A percentile compares a stretch with the other conserved stretches of the same genome.
These are phyloP conservation scores for Spodoptera exigua DNA, from an alignment of 2,888 invertebrate genomes.

Conservation along the genomic window DNA sequence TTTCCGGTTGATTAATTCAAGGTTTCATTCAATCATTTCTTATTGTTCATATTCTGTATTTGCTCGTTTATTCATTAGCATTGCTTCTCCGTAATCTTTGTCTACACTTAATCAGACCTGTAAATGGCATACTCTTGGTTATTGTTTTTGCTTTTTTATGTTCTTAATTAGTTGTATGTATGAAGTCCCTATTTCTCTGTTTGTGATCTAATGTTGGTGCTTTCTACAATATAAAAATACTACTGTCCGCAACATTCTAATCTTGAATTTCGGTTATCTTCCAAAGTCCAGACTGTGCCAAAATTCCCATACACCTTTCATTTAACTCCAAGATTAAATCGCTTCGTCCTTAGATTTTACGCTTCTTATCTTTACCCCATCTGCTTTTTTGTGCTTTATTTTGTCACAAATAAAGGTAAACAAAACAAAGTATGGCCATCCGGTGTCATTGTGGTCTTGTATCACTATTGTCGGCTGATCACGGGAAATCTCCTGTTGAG, in stretches of 20 bases:
- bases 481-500: constrained; percentile 54
- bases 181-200: too few species aligned
- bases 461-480: constrained; percentile 57
- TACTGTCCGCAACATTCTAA: too few species aligned
- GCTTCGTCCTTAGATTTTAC: constrained; percentile 58
- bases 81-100: too few species aligned
- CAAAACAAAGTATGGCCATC: constrained; percentile 75
- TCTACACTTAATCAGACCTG: too few species aligned
- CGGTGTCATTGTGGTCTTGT: constrained; percentile 75
- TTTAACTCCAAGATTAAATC: constrained; percentile 33
- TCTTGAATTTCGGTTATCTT: background rate
- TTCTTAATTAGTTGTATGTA: background rate
- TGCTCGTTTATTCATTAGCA: too few species aligned
- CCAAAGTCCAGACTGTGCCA: constrained; percentile 4
- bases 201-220: too few species aligned
- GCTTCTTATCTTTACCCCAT: constrained; percentile 71
- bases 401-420: constrained; percentile 80
- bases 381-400: constrained; percentile 75
- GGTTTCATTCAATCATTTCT: background rate
- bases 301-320: constrained; percentile 24
- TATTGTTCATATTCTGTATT: background rate
- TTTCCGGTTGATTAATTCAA: constrained; percentile 3
- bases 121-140: too few species aligned
- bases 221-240: too few species aligned
- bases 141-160: background rate